phyloP scores from a whole-genome alignment of 1,140 invertebrate genomes.

The Centruroides sculpturatus region DNA sequence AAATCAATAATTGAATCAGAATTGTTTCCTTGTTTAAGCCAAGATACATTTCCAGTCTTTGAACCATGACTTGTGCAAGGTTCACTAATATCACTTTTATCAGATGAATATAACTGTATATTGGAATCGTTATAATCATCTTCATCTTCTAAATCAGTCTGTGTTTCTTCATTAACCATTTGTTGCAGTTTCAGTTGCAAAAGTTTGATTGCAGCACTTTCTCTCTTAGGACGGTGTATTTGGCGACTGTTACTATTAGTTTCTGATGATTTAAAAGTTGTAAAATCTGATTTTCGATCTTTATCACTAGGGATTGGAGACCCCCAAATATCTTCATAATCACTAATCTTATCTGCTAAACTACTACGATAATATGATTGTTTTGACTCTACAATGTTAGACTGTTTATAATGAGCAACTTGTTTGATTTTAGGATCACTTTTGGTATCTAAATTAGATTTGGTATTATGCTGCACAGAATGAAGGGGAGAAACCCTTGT shows the following conservation, averaged over 20 bases:
- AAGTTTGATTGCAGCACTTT: neutral
- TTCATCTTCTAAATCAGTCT: neutral
- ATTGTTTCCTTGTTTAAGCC: neutral
- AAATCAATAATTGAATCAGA: neutral
- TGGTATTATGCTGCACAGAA: too few species aligned
- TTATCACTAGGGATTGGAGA: slow-evolving; percentile 1
- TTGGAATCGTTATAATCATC: too few species aligned
- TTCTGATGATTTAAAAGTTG: neutral
- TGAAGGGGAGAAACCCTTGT: too few species aligned
- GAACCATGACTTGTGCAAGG: too few species aligned
- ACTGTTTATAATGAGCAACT: slow-evolving; percentile 52
- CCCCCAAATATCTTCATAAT: slow-evolving; percentile 88
- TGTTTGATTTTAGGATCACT: slow-evolving; percentile 27
- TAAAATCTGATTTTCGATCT: slow-evolving; percentile 1
- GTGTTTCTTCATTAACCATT: neutral
- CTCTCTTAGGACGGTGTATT: neutral
- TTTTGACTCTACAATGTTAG: slow-evolving; percentile 65
- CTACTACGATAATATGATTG: slow-evolving; percentile 67
- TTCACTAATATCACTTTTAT: too few species aligned
- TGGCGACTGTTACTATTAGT: too few species aligned
- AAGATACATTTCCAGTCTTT: too few species aligned
- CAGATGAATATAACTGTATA: too few species aligned
- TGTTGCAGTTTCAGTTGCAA: neutral
- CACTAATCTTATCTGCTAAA: slow-evolving; percentile 76
- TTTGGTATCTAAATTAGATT: too few species aligned